phyloP scores from a whole-genome alignment of 2,113 vertebrate genomes.

The Rhinoderma darwinii region DNA sequence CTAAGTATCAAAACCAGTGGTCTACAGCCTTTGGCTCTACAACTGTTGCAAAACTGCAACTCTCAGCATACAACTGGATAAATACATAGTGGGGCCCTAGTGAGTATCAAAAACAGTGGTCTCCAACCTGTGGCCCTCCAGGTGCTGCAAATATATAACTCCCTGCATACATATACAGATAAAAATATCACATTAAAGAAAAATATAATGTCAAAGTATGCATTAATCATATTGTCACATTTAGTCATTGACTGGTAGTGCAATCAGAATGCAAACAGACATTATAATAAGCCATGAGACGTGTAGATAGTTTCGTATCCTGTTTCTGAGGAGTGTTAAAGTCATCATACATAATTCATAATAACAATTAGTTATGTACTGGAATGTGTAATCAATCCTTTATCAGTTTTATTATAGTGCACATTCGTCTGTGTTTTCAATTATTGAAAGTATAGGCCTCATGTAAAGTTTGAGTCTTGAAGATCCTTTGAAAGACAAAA shows the following conservation, averaged over 20 bases:
- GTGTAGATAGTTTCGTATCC: background rate
- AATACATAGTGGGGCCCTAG: no score
- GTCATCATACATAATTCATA: background rate
- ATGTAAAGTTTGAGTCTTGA: slow-evolving; percentile 7
- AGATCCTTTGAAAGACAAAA: slow-evolving; percentile 26
- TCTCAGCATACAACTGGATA: no score
- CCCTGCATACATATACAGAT: no score
- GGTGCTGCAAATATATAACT: no score
- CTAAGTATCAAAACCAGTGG: no score
- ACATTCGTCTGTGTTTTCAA: background rate
- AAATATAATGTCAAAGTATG: no score
- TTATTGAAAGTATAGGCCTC: background rate
- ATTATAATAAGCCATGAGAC: background rate
- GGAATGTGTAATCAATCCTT: background rate
- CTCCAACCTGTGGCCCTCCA: no score
- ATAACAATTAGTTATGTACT: background rate
- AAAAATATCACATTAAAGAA: no score
- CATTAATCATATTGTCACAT: background rate
- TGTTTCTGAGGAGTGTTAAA: slow-evolving; percentile 10
- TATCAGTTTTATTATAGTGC: background rate
- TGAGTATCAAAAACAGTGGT: no score
- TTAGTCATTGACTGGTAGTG: background rate
- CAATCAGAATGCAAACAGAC: background rate
- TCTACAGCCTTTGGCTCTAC: no score
- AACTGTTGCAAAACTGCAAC: no score